Percentiles rank a stretch among this genome's conserved stretches.
Conservation (phyloP, 2,797 vertebrate species). For the Cryptoblepharus egeriae region DNA sequence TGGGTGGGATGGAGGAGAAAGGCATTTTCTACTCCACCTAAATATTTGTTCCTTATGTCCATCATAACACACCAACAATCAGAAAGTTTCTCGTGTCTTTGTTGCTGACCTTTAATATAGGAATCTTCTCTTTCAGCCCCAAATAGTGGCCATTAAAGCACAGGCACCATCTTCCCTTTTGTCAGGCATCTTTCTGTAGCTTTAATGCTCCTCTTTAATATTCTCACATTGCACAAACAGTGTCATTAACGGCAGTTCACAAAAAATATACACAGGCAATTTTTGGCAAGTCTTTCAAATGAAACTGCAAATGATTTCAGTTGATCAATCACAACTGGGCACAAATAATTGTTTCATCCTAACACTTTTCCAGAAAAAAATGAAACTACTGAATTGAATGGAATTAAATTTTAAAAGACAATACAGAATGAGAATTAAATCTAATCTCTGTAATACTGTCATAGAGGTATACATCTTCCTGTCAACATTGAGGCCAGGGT, state of each 20-base stretch:
- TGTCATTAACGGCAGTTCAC: conserved; percentile 6
- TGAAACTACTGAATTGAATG: neutral
- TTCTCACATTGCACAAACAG: no score
- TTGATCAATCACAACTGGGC: neutral
- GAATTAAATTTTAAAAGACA: conserved; percentile 20
- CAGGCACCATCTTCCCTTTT: no score
- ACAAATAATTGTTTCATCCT: neutral
- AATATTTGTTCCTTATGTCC: no score
- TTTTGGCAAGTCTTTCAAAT: conserved; percentile 24
- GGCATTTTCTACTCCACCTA: no score
- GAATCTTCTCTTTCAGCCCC: no score
- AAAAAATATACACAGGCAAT: neutral
- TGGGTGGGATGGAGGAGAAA: no score
- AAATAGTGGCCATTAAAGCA: no score
- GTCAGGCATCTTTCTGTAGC: neutral
- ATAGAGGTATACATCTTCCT: conserved; percentile 29
- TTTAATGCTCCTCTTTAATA: neutral
- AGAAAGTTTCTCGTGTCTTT: no score
- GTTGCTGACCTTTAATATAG: no score
- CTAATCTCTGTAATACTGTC: conserved; percentile 12
- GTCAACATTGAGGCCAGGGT: conserved; percentile 6
- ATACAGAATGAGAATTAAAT: conserved; percentile 12
- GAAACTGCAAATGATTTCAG: neutral
- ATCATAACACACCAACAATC: no score
- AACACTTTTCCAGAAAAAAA: neutral